Conservation (phyloP, 1,140 invertebrate species). For the Drosophila lowei region DNA sequence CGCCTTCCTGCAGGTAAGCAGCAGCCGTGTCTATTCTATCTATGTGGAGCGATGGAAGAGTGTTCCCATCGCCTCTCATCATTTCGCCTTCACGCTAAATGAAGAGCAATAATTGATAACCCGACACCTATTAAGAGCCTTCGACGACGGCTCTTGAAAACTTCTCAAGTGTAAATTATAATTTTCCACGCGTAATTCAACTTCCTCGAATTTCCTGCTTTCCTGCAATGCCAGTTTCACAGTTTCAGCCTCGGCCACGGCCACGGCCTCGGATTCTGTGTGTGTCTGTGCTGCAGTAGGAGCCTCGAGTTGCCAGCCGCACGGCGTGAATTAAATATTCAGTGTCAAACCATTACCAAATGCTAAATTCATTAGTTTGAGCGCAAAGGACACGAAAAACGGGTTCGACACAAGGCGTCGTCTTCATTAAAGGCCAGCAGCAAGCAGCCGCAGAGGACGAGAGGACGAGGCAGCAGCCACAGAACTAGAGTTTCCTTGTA, state of each 20-base stretch:
- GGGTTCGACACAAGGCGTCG: constrained; percentile 70
- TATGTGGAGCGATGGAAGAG: constrained; percentile 1
- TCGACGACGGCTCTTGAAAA: constrained; percentile 75
- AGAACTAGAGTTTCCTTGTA: constrained; percentile 13
- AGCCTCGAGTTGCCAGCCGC: constrained; percentile 46
- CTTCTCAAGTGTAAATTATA: constrained; percentile 83
- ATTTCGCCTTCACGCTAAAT: constrained; percentile 68
- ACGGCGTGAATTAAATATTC: constrained; percentile 79
- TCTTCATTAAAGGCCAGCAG: constrained; percentile 70
- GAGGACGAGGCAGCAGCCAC: constrained; percentile 6
- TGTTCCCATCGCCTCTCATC: constrained; percentile 40
- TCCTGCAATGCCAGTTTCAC: constrained; percentile 76
- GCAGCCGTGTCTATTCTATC: no score
- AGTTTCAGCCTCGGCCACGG: constrained; percentile 38
- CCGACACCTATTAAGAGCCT: constrained; percentile 79
- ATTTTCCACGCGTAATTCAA: constrained; percentile 83
- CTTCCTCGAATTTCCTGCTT: constrained; percentile 82
- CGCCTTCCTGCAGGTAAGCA: constrained; percentile 92
- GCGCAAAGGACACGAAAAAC: constrained; percentile 76
- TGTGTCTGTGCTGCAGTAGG: constrained; percentile 17
- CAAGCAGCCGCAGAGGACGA: constrained; percentile 25
- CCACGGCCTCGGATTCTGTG: constrained; percentile 12
- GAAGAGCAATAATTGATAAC: constrained; percentile 81
- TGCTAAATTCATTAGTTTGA: constrained; percentile 83
- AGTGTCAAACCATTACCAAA: constrained; percentile 83